Percentiles rank a stretch among this genome's conserved stretches.
Conservation (phyloP, 2,888 invertebrate species). For the Rhagonycha fulva region DNA sequence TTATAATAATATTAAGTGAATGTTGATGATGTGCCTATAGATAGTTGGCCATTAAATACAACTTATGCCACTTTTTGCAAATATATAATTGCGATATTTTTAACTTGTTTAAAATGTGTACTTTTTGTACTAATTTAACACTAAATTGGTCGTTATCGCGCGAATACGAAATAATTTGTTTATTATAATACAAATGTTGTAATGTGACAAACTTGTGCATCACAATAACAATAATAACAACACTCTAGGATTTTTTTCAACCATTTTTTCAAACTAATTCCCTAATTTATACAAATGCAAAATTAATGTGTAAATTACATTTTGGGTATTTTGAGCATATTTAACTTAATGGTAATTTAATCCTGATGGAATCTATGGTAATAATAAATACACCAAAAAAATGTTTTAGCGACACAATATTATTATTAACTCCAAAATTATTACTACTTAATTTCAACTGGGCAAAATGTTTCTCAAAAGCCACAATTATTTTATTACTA, state of each 20-base stretch:
- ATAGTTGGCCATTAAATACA: slow-evolving; percentile 12
- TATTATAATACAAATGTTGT: not conserved
- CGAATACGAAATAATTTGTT: not conserved
- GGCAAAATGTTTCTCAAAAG: too few species aligned
- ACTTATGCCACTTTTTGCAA: slow-evolving; percentile 10
- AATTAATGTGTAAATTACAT: not conserved
- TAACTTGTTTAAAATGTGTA: not conserved
- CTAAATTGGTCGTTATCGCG: slow-evolving; percentile 5
- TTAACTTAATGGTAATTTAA: not conserved
- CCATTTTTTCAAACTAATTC: not conserved
- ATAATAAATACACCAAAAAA: not conserved
- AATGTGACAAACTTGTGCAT: not conserved
- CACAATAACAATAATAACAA: not conserved
- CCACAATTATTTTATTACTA: not conserved
- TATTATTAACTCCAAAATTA: not conserved
- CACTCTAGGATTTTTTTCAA: not conserved
- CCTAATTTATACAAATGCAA: not conserved
- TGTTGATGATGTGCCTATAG: slow-evolving; percentile 9
- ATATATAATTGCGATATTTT: slow-evolving; percentile 5
- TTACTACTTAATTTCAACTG: not conserved
- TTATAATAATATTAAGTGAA: slow-evolving; percentile 16
- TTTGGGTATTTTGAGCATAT: not conserved
- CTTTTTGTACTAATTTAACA: not conserved
- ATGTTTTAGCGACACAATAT: not conserved
- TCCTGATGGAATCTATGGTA: not conserved